These are phyloP conservation scores for Drosophila meridiana DNA, from an alignment of 2,888 invertebrate species.

Conservation along the genomic window DNA sequence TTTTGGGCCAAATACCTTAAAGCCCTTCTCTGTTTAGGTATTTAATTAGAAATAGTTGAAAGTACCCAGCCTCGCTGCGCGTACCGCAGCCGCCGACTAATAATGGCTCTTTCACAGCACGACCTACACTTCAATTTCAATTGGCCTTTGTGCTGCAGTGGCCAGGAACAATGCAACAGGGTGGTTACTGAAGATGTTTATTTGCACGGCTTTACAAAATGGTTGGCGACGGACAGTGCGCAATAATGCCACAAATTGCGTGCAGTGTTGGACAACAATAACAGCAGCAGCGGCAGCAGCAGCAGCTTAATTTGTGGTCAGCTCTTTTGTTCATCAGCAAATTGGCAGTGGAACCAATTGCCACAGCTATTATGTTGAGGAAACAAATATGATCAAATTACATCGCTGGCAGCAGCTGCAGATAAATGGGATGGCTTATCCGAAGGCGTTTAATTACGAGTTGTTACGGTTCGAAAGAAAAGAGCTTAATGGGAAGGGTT, in stretches of 20 bases:
- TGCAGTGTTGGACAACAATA: slow-evolving; percentile 30
- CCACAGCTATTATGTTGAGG: slow-evolving; percentile 15
- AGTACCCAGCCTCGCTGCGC: too few relatives aligned
- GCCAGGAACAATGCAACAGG: slow-evolving; percentile 40
- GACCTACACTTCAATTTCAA: slow-evolving; percentile 8
- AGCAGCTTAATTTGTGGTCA: slow-evolving; percentile 41
- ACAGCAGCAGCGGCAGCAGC: background rate
- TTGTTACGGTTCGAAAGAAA: background rate
- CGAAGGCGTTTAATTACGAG: background rate
- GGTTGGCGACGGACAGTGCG: slow-evolving; percentile 7
- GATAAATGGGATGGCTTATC: slow-evolving; percentile 10
- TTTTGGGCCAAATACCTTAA: background rate
- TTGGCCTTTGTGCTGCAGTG: slow-evolving; percentile 15
- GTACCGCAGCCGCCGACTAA: background rate
- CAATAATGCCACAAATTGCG: slow-evolving; percentile 31
- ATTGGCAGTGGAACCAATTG: slow-evolving; percentile 39
- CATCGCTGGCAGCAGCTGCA: background rate
- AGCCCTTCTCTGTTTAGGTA: background rate
- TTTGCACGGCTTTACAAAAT: slow-evolving; percentile 16
- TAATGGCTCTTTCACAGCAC: background rate
- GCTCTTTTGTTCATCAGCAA: slow-evolving; percentile 42
- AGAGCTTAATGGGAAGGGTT: background rate
- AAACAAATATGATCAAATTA: slow-evolving; percentile 32
- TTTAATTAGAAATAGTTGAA: background rate
- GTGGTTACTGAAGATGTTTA: slow-evolving; percentile 21